Base-by-base conservation (phyloP, 2,888 invertebrate species). In the Drosophila infuscata region DNA sequence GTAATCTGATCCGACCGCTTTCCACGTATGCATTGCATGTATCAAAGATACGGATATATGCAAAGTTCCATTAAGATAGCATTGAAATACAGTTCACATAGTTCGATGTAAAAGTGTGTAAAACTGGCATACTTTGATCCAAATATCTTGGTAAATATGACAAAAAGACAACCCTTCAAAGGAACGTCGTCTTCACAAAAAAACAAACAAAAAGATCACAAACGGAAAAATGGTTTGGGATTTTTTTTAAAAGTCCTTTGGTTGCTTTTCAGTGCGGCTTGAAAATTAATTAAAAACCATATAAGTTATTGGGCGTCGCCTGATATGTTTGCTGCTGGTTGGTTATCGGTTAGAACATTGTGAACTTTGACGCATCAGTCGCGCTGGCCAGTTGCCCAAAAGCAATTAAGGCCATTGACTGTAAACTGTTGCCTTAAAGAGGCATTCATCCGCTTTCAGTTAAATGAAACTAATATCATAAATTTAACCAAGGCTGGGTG, bases 281-380 rank as follows among this genome's bases (percentile, higher is more conserved):
- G 67, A 68, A 84, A 88, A 80, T 73, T 64, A 85, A 82, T 88
- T 74, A 82, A 82, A 76, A 74, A 70, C 56, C 78, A 75, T 69
- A 77, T 82, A 70, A 80, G 77, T 85, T 82, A 84, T 82, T 73
- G 52, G 48, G 41, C 25, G 61, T 32, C 62, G 35, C 54, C 56
- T 73, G 48, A 74, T 25, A 46, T 46, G 46, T 25, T 52, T 61
- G 67, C 52, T 41, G 57, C 35, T 7, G 17, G 17, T 52, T 57
- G 29, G 12, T 20, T 20, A 46, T 20, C 15, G 46, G 20, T 20
- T 12, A 20, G 46, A 15, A 29, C 48, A 51, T 41, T 66, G 59
- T 53, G 49, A 43, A 61, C 60, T 71, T 65, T 71, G 65, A 62
- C 66, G 46, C 72, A 70, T 70, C 65, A 43, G 54, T 32, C 52